phyloP scores from a whole-genome alignment of 1,140 invertebrate genomes.

The Drosophila tristis region DNA sequence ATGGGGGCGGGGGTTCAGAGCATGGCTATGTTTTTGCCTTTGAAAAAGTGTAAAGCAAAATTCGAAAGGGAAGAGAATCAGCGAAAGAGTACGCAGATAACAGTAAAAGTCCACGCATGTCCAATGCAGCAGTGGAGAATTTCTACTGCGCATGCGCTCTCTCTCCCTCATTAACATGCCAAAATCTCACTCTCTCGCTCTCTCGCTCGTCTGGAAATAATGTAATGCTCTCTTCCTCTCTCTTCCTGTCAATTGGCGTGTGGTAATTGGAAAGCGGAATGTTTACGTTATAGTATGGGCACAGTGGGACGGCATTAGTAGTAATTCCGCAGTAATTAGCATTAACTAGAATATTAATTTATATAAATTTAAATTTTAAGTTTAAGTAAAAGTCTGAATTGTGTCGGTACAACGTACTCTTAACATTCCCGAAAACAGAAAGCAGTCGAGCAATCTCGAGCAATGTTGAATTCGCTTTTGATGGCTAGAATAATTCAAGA shows the following conservation, averaged over 20 bases:
- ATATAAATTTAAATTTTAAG: too few relatives aligned
- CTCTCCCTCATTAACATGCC: constrained; percentile 14
- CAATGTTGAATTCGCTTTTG: too few relatives aligned
- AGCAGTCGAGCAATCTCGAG: too few relatives aligned
- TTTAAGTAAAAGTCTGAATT: too few relatives aligned
- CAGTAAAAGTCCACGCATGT: constrained; percentile 56
- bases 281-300: constrained; percentile 66
- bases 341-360: too few relatives aligned
- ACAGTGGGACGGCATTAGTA: constrained; percentile 32
- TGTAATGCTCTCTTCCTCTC: constrained; percentile 3
- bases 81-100: constrained; percentile 26
- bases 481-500: too few relatives aligned
- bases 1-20: constrained; percentile 20
- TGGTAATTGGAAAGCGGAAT: constrained; percentile 59
- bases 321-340: too few relatives aligned
- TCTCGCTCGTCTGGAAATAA: constrained; percentile 45
- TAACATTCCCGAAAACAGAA: too few relatives aligned
- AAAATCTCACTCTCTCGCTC: neutral
- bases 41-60: constrained; percentile 49
- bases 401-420: too few relatives aligned
- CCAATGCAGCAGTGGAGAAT: constrained; percentile 52
- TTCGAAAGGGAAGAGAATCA: constrained; percentile 28
- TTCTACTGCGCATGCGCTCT: constrained; percentile 20
- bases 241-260: constrained; percentile 29
- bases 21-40: constrained; percentile 51